Conservation (phyloP, 2,888 invertebrate genomes). For the Napeogenes inachia region DNA sequence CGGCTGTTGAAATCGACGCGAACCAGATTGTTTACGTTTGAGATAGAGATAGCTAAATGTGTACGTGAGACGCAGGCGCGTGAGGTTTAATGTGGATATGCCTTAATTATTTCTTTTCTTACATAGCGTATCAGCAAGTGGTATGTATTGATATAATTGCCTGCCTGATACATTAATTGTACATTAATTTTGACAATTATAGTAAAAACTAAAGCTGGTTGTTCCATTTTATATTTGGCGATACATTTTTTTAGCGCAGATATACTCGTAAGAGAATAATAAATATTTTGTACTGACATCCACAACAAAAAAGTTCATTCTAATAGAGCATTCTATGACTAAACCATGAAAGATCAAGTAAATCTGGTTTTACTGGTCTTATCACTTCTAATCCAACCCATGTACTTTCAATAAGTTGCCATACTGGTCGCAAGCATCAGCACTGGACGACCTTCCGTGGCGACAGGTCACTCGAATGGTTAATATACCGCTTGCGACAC, state of each 20-base stretch:
- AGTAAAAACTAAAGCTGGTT: too few species aligned
- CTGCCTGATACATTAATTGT: too few species aligned
- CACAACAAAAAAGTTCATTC: too few species aligned
- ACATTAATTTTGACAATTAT: too few species aligned
- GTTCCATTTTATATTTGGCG: too few species aligned
- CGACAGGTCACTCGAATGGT: conserved; percentile 61
- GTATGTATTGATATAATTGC: too few species aligned
- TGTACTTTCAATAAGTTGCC: conserved; percentile 52
- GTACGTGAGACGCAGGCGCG: conserved; percentile 49
- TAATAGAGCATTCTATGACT: background rate
- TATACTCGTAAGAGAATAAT: too few species aligned
- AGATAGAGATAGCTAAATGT: conserved; percentile 67
- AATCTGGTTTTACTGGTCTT: conserved; percentile 4
- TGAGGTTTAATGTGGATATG: conserved; percentile 41
- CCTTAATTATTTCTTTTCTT: background rate
- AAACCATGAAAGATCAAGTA: background rate
- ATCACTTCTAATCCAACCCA: conserved; percentile 27
- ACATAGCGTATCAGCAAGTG: background rate
- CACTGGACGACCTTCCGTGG: conserved; percentile 66
- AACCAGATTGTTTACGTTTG: conserved; percentile 72
- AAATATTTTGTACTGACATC: too few species aligned
- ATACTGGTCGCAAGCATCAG: conserved; percentile 60
- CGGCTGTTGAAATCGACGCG: conserved; percentile 61
- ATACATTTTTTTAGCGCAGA: too few species aligned
- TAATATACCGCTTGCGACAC: conserved; percentile 52